Conservation (phyloP, 1,140 invertebrate species). For the Drosophila lini region DNA sequence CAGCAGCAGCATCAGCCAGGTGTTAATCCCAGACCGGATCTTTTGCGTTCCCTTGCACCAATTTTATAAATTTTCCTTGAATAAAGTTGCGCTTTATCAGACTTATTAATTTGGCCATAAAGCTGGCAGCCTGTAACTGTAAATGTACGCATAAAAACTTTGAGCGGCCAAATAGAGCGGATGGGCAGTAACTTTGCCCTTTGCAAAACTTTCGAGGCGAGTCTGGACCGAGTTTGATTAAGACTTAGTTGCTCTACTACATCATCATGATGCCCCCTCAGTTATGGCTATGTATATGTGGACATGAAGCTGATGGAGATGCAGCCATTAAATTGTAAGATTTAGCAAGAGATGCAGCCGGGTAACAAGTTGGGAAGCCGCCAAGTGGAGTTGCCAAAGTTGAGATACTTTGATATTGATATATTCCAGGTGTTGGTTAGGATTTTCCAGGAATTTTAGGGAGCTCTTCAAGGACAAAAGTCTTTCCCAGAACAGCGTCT, state of each 20-base stretch:
- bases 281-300: neutral
- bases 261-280: constrained; percentile 7
- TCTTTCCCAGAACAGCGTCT: neutral
- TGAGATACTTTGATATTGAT: neutral
- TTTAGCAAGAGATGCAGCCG: neutral
- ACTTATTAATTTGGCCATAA: constrained; percentile 60
- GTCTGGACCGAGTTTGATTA: constrained; percentile 46
- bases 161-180: constrained; percentile 14
- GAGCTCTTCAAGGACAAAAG: neutral
- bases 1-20: constrained; percentile 11
- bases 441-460: neutral
- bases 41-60: neutral
- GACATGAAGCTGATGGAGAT: constrained; percentile 11
- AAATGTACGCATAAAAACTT: constrained; percentile 57
- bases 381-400: neutral
- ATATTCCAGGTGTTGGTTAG: constrained; percentile 2
- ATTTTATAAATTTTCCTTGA: constrained; percentile 48
- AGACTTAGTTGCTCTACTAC: constrained; percentile 37
- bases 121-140: constrained; percentile 22
- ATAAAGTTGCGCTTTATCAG: constrained; percentile 53
- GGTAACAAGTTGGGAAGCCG: neutral
- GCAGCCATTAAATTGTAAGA: constrained; percentile 8
- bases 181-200: neutral
- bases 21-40: constrained; percentile 1
- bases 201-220: constrained; percentile 25